Conservation (phyloP, 2,113 vertebrate genomes). For the Lepus americanus region DNA sequence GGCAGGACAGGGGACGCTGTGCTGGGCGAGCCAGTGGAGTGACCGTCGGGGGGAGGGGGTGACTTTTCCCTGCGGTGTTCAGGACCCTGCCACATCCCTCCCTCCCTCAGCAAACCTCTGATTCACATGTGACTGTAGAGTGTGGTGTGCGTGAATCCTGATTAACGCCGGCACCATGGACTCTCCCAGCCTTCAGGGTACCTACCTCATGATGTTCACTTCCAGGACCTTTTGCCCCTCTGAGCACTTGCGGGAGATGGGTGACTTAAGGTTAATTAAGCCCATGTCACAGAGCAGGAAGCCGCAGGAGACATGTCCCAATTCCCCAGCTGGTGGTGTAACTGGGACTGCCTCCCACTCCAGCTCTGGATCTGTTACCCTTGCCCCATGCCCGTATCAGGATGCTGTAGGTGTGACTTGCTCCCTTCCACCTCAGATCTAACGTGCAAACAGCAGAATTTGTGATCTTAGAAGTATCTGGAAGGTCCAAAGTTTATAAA, state of each 20-base stretch:
- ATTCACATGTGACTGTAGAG: not conserved
- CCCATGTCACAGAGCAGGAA: not conserved
- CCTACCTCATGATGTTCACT: not conserved
- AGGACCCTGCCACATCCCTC: not conserved
- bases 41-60: not conserved
- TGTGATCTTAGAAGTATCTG: not conserved
- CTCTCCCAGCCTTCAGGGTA: rapidly evolving
- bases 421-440: not conserved
- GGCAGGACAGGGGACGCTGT: not conserved
- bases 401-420: not conserved
- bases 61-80: not conserved
- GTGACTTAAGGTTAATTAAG: not conserved
- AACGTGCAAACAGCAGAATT: not conserved
- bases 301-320: not conserved
- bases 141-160: rapidly evolving
- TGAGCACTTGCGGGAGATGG: not conserved
- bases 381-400: not conserved
- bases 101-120: not conserved
- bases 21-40: not conserved
- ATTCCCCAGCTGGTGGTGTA: not conserved
- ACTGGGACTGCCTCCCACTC: not conserved
- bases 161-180: rapidly evolving
- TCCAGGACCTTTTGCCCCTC: not conserved
- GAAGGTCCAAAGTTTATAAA: constrained; percentile 7
- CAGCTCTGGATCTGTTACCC: not conserved